phyloP scores from a whole-genome alignment of 2,888 invertebrate species.

The Lasioglossum zephyrum region DNA sequence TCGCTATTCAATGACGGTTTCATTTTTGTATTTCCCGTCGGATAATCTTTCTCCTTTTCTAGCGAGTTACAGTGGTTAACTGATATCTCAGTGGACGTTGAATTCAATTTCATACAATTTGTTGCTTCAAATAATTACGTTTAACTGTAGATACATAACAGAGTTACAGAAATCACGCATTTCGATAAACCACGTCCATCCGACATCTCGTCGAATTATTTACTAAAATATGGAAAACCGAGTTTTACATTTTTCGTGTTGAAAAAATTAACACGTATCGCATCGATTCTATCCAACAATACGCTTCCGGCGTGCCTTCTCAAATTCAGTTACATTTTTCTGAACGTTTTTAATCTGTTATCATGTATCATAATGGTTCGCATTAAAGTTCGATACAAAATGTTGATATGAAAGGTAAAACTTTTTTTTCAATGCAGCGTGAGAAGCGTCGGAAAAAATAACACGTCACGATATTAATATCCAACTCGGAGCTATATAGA shows the following conservation, averaged over 20 bases:
- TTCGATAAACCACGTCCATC: neutral
- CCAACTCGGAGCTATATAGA: neutral
- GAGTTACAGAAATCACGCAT: neutral
- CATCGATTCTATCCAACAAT: neutral
- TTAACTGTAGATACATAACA: neutral
- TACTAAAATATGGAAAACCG: neutral
- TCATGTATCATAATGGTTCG: neutral
- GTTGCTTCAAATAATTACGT: neutral
- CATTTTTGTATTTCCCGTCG: neutral
- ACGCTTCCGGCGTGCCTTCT: neutral
- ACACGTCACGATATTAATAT: neutral
- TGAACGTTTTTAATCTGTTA: neutral
- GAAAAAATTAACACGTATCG: neutral
- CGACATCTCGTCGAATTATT: neutral
- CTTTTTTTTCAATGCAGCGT: neutral
- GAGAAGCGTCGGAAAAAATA: neutral
- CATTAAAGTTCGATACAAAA: neutral
- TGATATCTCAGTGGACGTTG: conserved; percentile 2
- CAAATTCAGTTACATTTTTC: neutral
- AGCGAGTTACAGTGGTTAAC: neutral
- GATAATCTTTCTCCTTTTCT: neutral
- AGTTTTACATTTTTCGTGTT: neutral
- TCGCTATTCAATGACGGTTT: neutral
- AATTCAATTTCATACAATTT: neutral
- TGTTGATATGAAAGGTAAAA: neutral